Base-by-base conservation (phyloP, 2,888 invertebrate species). In the Molanna angustata region DNA sequence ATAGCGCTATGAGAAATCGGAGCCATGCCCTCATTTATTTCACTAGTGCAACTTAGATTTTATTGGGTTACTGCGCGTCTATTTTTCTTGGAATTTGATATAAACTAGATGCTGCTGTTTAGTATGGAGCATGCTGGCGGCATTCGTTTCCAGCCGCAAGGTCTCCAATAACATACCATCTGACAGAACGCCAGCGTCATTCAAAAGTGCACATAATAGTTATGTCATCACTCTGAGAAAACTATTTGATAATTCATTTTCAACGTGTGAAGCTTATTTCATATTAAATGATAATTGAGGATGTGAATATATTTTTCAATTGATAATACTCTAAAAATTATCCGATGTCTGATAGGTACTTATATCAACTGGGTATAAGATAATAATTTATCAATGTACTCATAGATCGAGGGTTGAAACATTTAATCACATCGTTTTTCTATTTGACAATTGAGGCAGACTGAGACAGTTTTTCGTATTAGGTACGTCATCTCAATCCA, bases 51-150 rank as follows among this genome's bases (percentile, higher is more conserved):
- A 37, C 21, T 18, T 43, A 45, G 31, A 9, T 27, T 32, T 37
- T 42, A 43, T 22, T 56, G 41, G 52, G 52, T 52, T 40, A 56
- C 41, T 56, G 43, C 49, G 45, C 52, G 52, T 52, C 40, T 20
- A 44, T 49, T 49, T 56, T 49, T 49, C 49, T 52, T 14, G 19
- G 52, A 52, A 41, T 41, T 37, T 20, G 41, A 42, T 42, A 49
- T 27, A 31, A 40, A 39, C 19, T 18, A 21, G 40, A 48, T 48
- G 40, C 27, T 39, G 20, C 13, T 19, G 18, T 19, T 20, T 20
- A 19, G 16, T 11, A 9, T 20, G 17, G n/a, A 18, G 33, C 46
- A 35, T 14, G 33, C 39, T 31, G 27, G 16, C 37, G 18, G 21
- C 40, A 48, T 7, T 37, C 20, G 20, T 11, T 35, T 4, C 35